Evolutionary conservation across 2,888 invertebrate species (phyloP), one percentile per base, ranked within the genome.

Genomic region (Tineola bisselliella): DNA sequence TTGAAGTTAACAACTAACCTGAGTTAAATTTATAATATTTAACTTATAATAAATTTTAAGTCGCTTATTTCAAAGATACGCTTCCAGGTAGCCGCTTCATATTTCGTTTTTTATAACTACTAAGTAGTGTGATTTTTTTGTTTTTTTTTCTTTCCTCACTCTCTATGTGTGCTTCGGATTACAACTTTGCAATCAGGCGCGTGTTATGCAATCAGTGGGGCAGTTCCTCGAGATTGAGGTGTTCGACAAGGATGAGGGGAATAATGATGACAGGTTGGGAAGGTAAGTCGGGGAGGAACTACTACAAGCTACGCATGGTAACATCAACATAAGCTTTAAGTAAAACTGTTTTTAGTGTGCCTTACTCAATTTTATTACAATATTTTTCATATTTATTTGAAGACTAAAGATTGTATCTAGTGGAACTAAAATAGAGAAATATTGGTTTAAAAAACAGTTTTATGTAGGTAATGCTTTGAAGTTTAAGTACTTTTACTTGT

Each of bases 251-350:
- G 97, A 97, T 80, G 94, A 95, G 69, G 89, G 91, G 70, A 90
- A 92, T 71, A 91, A 92, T 77, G 96, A 97, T 87, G 97, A 97
- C 84, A 90, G 90, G 71, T 89, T 97, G 69, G 97, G 97, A 87
- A 94, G 94, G 94, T 94, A 90, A 88, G 91, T 38, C 38, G 38
- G 38, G 3, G 38, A 38, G n/a, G 38, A 38, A 38, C 25, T 12
- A 38, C 38, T 25, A 25, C 25, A 25, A 25, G 6, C 25, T 25
- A 25, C 25, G 25, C 25, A 25, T 25, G 25, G 25, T 25, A 25
- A 25, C 25, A 25, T 25, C 25, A 25, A 4, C 25, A 6, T 25
- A 25, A 4, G 2, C 2, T 4, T 25, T 25, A 25, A 25, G 2
- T 6, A 6, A 25, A 25, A 25, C 25, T 25, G 25, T 2, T 25